phyloP scores from a whole-genome alignment of 2,113 vertebrate genomes.

The Xiphophorus couchianus region DNA sequence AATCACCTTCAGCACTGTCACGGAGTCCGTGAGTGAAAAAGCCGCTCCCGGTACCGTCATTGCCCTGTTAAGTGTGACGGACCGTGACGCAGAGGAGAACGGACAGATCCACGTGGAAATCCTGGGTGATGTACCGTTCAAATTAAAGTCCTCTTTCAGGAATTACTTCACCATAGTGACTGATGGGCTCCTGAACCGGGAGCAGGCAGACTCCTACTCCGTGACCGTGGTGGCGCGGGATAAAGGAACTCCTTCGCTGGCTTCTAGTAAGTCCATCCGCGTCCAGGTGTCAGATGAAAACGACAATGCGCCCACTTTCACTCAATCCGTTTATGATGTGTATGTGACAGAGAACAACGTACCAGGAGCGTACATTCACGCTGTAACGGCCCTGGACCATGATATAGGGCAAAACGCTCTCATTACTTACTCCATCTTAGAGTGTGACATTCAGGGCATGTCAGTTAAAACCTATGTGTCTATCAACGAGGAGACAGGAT shows the following conservation, averaged over 20 bases:
- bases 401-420: slow-evolving; percentile 91
- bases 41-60: slow-evolving; percentile 94
- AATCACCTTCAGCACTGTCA: slow-evolving; percentile 96
- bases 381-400: slow-evolving; percentile 91
- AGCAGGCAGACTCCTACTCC: slow-evolving; percentile 89
- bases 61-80: slow-evolving; percentile 93
- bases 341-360: slow-evolving; percentile 98
- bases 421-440: slow-evolving; percentile 92
- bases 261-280: slow-evolving; percentile 91
- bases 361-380: slow-evolving; percentile 95
- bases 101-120: slow-evolving; percentile 94
- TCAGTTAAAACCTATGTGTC: slow-evolving; percentile 98
- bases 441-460: slow-evolving; percentile 97
- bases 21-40: slow-evolving; percentile 93
- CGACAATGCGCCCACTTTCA: slow-evolving; percentile 95
- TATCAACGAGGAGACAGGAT: slow-evolving; percentile 96
- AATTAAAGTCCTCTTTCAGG: slow-evolving; percentile 93
- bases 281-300: slow-evolving; percentile 96
- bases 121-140: slow-evolving; percentile 92
- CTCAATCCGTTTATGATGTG: slow-evolving; percentile 91
- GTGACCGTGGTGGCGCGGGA: slow-evolving; percentile 93
- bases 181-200: slow-evolving; percentile 91
- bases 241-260: slow-evolving; percentile 86
- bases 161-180: slow-evolving; percentile 96
- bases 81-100: slow-evolving; percentile 93